Percentiles rank a stretch among this genome's conserved stretches.
phyloP scores from a whole-genome alignment of 2,888 invertebrate species.

The Caenorhabditis sinica region DNA sequence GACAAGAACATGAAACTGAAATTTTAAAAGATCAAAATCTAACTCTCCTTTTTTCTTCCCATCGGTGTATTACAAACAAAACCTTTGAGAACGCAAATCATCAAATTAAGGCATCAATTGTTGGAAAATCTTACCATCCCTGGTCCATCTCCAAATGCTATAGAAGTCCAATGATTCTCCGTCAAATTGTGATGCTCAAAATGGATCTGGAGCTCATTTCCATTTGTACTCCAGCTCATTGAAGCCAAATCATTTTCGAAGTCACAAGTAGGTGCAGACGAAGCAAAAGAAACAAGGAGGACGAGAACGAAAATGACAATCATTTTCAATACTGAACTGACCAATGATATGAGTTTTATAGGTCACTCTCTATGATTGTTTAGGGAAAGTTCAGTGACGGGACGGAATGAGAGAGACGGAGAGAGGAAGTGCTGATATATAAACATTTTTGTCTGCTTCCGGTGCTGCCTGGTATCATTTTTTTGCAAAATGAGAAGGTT shows the following conservation, averaged over 20 bases:
- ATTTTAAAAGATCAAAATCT: too few species aligned
- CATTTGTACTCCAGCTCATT: slow-evolving; percentile 30
- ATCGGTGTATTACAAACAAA: too few species aligned
- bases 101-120: background rate
- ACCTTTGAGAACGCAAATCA: too few species aligned
- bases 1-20: too few species aligned
- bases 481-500: slow-evolving; percentile 1
- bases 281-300: slow-evolving; percentile 4
- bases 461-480: background rate
- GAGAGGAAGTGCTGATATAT: slow-evolving; percentile 8
- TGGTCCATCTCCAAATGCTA: slow-evolving; percentile 63
- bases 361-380: slow-evolving; percentile 18
- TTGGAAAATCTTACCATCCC: slow-evolving; percentile 50
- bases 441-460: slow-evolving; percentile 24
- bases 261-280: slow-evolving; percentile 32
- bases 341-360: slow-evolving; percentile 21
- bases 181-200: slow-evolving; percentile 61
- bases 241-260: slow-evolving; percentile 30
- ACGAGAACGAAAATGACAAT: slow-evolving; percentile 7
- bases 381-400: slow-evolving; percentile 1
- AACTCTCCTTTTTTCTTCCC: too few species aligned
- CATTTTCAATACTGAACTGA: slow-evolving; percentile 1
- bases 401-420: background rate
- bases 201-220: slow-evolving; percentile 24
- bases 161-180: slow-evolving; percentile 42